phyloP scores from a whole-genome alignment of 2,888 invertebrate genomes.

The Trichopria drosophilae region DNA sequence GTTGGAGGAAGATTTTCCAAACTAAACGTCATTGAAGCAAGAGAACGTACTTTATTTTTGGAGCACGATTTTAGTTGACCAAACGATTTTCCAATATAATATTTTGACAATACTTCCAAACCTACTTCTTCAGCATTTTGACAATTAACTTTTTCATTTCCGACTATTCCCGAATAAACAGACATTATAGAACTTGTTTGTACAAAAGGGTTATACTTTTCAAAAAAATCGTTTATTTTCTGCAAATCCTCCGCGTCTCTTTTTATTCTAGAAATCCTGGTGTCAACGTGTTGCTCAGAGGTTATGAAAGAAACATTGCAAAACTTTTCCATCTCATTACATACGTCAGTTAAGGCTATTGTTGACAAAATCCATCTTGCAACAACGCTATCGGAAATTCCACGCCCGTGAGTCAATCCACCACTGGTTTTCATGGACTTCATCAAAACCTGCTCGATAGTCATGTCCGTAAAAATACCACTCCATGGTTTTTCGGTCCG shows the following conservation, averaged over 20 bases:
- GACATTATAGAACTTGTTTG: neutral
- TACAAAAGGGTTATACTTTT: slow-evolving; percentile 1
- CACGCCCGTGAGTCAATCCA: slow-evolving; percentile 1
- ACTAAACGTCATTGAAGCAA: no score
- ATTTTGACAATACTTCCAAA: no score
- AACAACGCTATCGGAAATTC: neutral
- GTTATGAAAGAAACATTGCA: neutral
- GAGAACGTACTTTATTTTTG: no score
- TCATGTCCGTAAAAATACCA: no score
- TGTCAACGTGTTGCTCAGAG: neutral
- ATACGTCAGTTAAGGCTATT: neutral
- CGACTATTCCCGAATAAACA: neutral
- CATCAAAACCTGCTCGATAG: slow-evolving; percentile 2
- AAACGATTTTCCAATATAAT: no score
- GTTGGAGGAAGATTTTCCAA: no score
- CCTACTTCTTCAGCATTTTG: no score
- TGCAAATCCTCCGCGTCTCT: neutral
- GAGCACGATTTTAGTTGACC: no score
- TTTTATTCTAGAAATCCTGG: neutral
- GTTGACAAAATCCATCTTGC: neutral
- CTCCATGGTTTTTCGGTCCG: no score
- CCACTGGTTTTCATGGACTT: neutral
- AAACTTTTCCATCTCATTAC: neutral
- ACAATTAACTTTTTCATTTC: neutral
- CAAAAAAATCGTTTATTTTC: neutral